Percentiles rank a stretch among this genome's conserved stretches.
Evolutionary conservation across 2,113 vertebrate genomes (phyloP).

Genomic region (Gavia stellata): DNA sequence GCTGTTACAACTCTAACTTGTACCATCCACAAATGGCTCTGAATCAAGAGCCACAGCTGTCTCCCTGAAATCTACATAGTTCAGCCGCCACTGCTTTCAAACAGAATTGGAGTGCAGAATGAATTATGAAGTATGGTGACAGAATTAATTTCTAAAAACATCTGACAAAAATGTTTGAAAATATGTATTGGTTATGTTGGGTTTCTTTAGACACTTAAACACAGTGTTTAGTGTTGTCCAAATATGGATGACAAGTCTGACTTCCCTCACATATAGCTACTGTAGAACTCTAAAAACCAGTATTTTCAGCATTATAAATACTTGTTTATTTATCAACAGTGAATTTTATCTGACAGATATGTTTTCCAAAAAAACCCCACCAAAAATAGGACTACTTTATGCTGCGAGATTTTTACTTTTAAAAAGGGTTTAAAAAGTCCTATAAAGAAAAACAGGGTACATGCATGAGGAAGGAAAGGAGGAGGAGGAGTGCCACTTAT

Average conservation of each 20-base stretch:
- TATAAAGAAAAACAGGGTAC: neutral
- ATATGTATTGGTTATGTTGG: neutral
- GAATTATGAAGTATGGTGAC: neutral
- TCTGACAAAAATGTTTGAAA: neutral
- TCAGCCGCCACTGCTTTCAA: neutral
- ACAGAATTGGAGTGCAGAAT: neutral
- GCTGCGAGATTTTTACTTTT: neutral
- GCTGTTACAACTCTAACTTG: neutral
- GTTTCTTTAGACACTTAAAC: neutral
- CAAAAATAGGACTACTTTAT: neutral
- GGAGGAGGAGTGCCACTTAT: neutral
- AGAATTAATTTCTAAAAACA: neutral
- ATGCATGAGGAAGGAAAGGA: neutral
- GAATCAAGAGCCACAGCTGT: neutral
- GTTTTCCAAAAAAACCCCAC: neutral
- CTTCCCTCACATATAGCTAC: neutral
- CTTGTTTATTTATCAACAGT: neutral
- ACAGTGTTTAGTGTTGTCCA: neutral
- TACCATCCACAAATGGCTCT: neutral
- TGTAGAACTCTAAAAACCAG: neutral
- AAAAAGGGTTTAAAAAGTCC: neutral
- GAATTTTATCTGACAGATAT: neutral
- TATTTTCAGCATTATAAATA: neutral
- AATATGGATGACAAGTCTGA: neutral
- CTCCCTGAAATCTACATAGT: neutral